Evolutionary conservation across 1,140 invertebrate species (phyloP).

Genomic region (Tigriopus japonicus): DNA sequence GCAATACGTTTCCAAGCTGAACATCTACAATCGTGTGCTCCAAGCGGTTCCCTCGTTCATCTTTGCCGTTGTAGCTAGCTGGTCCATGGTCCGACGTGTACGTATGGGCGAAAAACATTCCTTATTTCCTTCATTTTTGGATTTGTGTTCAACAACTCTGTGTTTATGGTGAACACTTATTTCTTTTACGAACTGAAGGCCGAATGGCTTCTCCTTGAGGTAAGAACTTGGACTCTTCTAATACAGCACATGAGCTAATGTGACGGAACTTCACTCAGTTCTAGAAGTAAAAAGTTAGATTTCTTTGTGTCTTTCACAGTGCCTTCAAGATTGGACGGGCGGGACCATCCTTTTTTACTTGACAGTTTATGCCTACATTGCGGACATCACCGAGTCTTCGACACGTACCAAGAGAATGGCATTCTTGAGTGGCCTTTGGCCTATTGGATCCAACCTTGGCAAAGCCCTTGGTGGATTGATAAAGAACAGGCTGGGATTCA

Average conservation of each 20-base stretch:
- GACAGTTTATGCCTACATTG: slow-evolving; percentile 1
- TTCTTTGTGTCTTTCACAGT: no score
- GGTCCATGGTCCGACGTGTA: slow-evolving; percentile 8
- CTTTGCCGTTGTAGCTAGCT: background rate
- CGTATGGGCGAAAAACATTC: background rate
- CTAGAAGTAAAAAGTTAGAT: no score
- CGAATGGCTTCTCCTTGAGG: slow-evolving; percentile 4
- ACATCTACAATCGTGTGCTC: background rate
- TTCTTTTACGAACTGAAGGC: slow-evolving; percentile 6
- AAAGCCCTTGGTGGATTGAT: background rate
- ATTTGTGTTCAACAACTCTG: background rate
- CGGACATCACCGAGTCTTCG: background rate
- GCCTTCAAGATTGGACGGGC: background rate
- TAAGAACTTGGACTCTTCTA: no score
- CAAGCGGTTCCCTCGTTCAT: background rate
- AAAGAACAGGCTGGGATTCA: background rate
- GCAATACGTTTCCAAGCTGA: background rate
- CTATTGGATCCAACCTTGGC: background rate
- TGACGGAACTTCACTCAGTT: background rate
- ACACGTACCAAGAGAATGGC: slow-evolving; percentile 7
- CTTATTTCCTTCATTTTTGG: background rate
- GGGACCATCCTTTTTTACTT: background rate
- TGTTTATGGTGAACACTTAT: slow-evolving; percentile 1
- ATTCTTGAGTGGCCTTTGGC: slow-evolving; percentile 5
- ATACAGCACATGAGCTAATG: no score